Conservation (phyloP, 2,888 invertebrate species). For the Synergus itoensis region DNA sequence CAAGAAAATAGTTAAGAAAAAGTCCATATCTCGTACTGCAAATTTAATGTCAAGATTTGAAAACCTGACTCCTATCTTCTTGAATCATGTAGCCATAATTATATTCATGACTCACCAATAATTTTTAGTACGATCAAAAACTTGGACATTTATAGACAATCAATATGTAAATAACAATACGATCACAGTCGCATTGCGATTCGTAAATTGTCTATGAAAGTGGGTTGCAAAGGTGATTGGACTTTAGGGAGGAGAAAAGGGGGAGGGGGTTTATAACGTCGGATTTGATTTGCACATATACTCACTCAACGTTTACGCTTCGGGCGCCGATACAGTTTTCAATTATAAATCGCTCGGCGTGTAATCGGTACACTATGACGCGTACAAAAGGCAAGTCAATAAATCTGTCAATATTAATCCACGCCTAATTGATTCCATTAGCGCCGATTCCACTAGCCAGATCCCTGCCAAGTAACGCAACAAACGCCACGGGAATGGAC, state of each 20-base stretch:
- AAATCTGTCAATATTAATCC: slow-evolving; percentile 71
- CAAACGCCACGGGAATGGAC: slow-evolving; percentile 17
- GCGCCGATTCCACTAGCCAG: slow-evolving; percentile 55
- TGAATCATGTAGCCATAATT: not conserved
- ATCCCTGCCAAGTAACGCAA: slow-evolving; percentile 31
- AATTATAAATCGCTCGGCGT: slow-evolving; percentile 61
- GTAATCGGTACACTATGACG: slow-evolving; percentile 59
- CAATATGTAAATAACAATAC: not conserved
- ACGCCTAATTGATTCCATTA: slow-evolving; percentile 69
- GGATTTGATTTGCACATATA: not conserved
- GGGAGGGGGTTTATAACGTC: not conserved
- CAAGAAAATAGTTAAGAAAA: too few relatives aligned
- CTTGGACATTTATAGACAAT: not conserved
- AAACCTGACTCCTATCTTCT: not conserved
- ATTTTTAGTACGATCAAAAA: not conserved
- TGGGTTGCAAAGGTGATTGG: not conserved
- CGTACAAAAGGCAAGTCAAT: slow-evolving; percentile 66
- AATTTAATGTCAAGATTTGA: not conserved
- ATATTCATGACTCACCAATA: not conserved
- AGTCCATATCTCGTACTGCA: not conserved
- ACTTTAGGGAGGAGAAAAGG: not conserved
- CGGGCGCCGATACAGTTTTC: slow-evolving; percentile 56
- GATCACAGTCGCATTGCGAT: not conserved
- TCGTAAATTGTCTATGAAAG: not conserved
- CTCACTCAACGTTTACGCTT: slow-evolving; percentile 19